Evolutionary conservation across 2,113 vertebrate species (phyloP), one percentile per base, ranked within the genome.

Genomic region (Haemorhous mexicanus): DNA sequence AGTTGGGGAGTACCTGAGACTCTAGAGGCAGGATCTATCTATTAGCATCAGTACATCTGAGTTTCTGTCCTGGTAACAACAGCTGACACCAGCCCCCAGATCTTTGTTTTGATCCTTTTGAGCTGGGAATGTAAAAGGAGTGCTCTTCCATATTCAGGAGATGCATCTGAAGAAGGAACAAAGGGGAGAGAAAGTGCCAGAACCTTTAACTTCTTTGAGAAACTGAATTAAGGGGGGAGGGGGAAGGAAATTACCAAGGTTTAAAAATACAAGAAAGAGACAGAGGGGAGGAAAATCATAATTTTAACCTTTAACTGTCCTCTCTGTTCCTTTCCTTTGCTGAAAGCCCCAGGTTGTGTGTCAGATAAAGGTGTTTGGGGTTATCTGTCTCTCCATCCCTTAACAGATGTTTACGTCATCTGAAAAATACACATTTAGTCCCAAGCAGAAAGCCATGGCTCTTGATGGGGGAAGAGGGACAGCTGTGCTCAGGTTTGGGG

Each of bases 61-160:
- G 41, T 82, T 84, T 84, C 66, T 68, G 32, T 32, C 32, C 62
- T 64, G 44, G 32, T 47, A 87, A 56, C 87, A 61, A 43, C 39
- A n/a, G 62, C 58, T 63, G 35, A 19, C 20, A 49, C 16, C 41
- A 46, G 39, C 74, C n/a, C 39, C 26, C 56, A 82, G 56, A 56
- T 64, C 62, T 39, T 78, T 83, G 84, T 68, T 95, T 95, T 91
- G 90, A 93, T 96, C 66, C 62, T 89, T 93, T 59, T 47, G 53
- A 87, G 66, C 52, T 63, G 61, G 58, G 21, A 75, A 77, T 87
- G 66, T 86, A 41, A 95, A 95, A 95, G 49, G 62, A 93, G 13
- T 12, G 16, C 44, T 89, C 43, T 78, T 94, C 74, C 77, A 83
- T 83, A 91, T 95, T 96, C 90, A 93, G 35, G 32, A 91, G 74